Conservation (phyloP, 2,113 vertebrate species). For the Montifringilla adamsi region DNA sequence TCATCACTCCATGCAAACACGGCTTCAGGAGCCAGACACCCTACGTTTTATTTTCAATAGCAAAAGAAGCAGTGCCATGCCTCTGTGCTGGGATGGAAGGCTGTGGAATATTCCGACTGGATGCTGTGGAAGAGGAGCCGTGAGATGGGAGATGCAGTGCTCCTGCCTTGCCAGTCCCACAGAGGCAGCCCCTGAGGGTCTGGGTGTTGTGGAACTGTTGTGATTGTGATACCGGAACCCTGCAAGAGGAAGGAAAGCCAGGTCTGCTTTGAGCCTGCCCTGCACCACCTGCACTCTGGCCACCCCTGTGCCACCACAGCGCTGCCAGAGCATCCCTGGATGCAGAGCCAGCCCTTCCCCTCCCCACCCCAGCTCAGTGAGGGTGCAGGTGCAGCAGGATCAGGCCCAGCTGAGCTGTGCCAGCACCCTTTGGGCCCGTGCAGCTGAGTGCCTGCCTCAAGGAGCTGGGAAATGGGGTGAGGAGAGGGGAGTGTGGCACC, state of each 20-base stretch:
- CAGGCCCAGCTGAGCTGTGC: not conserved
- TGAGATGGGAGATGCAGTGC: fast-evolving
- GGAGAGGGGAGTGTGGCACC: not conserved
- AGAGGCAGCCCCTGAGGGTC: not conserved
- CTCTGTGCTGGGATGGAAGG: fast-evolving
- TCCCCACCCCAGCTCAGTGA: fast-evolving
- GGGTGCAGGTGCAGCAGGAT: not conserved
- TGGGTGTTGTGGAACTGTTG: fast-evolving
- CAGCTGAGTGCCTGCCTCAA: not conserved
- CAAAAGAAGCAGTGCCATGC: fast-evolving
- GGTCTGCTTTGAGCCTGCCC: not conserved
- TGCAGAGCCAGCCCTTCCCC: not conserved
- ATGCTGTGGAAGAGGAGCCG: fast-evolving
- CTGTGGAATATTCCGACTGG: fast-evolving
- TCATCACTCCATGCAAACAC: fast-evolving
- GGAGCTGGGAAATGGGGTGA: fast-evolving
- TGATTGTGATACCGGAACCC: fast-evolving
- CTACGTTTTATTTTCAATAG: fast-evolving
- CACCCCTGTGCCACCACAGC: not conserved
- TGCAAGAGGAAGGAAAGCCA: not conserved
- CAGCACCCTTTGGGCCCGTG: not conserved
- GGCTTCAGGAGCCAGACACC: not conserved
- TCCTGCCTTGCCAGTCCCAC: not conserved
- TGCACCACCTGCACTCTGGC: not conserved
- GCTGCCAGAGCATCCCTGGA: not conserved